phyloP scores from a whole-genome alignment of 1,140 invertebrate species.

The Zaprionus gabonicus region DNA sequence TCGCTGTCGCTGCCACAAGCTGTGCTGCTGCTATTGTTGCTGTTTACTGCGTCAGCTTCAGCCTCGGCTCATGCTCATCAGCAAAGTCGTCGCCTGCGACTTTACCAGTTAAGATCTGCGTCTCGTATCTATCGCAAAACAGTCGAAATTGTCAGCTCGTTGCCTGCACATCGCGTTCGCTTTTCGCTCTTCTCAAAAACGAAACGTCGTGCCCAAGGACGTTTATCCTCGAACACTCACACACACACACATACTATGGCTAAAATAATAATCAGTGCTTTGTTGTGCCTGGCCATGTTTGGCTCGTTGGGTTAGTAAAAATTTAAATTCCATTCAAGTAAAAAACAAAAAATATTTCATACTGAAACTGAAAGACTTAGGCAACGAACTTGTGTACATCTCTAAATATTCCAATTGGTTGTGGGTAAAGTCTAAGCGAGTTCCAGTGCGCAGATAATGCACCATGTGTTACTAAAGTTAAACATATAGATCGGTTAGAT shows the following conservation, averaged over 20 bases:
- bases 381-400: slow-evolving; percentile 55
- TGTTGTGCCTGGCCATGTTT: slow-evolving; percentile 79
- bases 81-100: slow-evolving; percentile 42
- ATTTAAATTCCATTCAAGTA: slow-evolving; percentile 1
- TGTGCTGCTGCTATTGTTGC: background rate
- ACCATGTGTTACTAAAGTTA: no score
- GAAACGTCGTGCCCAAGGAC: slow-evolving; percentile 49
- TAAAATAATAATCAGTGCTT: slow-evolving; percentile 76
- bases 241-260: slow-evolving; percentile 55
- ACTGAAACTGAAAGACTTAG: slow-evolving; percentile 57
- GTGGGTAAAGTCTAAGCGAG: slow-evolving; percentile 28
- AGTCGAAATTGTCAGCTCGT: slow-evolving; percentile 80
- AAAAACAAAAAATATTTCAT: slow-evolving; percentile 29
- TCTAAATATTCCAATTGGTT: slow-evolving; percentile 28
- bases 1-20: background rate
- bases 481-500: no score
- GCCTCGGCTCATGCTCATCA: slow-evolving; percentile 44
- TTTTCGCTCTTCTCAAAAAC: slow-evolving; percentile 33
- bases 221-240: slow-evolving; percentile 17
- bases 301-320: slow-evolving; percentile 80
- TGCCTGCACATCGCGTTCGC: slow-evolving; percentile 68
- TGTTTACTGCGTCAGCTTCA: slow-evolving; percentile 11
- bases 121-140: slow-evolving; percentile 74
- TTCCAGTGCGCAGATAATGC: background rate
- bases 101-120: slow-evolving; percentile 74